A percentile compares a stretch with the other conserved stretches of the same genome.
phyloP scores from a whole-genome alignment of 2,113 vertebrate genomes.

The Leucopsar rothschildi region DNA sequence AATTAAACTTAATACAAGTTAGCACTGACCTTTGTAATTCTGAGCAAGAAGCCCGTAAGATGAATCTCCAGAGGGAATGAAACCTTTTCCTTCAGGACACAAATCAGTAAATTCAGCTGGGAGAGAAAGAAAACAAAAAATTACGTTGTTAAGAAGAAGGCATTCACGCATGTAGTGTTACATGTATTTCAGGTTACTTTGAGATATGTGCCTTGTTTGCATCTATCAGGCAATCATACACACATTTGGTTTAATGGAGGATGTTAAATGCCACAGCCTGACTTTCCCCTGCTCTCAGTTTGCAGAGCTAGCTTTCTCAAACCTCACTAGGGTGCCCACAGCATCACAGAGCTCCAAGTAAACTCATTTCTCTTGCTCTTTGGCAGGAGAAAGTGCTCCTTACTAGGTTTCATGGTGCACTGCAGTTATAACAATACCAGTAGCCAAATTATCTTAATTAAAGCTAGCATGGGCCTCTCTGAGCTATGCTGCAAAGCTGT shows the following conservation, averaged over 20 bases:
- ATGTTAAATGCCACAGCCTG: not conserved
- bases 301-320: not conserved
- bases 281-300: not conserved
- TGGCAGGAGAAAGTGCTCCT: not conserved
- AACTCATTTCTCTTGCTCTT: not conserved
- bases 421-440: conserved; percentile 11
- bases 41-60: conserved; percentile 69
- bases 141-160: not conserved
- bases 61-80: conserved; percentile 79
- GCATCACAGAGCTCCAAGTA: not conserved
- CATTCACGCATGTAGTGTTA: not conserved
- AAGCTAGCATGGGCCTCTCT: not conserved
- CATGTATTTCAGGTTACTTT: not conserved
- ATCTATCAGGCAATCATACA: not conserved
- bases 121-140: not conserved
- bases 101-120: conserved; percentile 90
- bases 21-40: conserved; percentile 81
- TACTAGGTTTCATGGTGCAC: not conserved
- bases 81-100: conserved; percentile 92
- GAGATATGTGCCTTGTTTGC: not conserved
- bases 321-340: not conserved
- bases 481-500: not conserved
- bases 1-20: not conserved
- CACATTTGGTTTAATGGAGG: not conserved
- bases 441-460: conserved; percentile 42